Evolutionary conservation across 1,140 invertebrate species (phyloP).

Genomic region (Drosophila malerkotliana): DNA sequence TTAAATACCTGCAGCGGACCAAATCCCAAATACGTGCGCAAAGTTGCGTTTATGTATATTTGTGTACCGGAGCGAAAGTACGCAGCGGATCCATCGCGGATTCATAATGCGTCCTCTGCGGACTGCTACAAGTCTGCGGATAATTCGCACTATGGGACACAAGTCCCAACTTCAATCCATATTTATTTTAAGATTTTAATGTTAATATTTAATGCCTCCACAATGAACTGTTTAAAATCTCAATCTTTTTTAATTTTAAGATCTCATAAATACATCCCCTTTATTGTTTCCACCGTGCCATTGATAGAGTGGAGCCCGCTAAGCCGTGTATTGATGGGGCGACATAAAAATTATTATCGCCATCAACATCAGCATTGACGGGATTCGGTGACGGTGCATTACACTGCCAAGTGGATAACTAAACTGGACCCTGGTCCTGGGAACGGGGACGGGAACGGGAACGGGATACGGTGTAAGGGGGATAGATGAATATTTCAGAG

Average conservation of each 20-base stretch:
- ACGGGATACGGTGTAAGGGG: conserved; percentile 3
- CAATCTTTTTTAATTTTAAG: not conserved
- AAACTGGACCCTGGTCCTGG: conserved; percentile 27
- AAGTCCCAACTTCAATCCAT: not conserved
- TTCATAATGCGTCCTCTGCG: conserved; percentile 29
- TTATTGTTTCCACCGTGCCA: conserved; percentile 18
- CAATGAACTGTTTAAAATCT: not conserved
- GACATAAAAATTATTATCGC: conserved; percentile 51
- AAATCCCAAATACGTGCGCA: conserved; percentile 77
- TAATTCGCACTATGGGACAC: conserved; percentile 38
- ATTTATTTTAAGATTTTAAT: not conserved
- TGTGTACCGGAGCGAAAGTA: conserved; percentile 51
- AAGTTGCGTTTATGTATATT: conserved; percentile 66
- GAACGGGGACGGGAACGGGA: conserved; percentile 5
- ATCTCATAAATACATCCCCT: not conserved
- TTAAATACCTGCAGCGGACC: conserved; percentile 57
- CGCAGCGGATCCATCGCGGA: conserved; percentile 28
- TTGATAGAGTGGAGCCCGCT: conserved; percentile 2
- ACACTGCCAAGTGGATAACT: conserved; percentile 50
- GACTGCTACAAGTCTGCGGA: conserved; percentile 31
- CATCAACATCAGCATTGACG: conserved; percentile 38
- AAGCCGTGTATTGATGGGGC: conserved; percentile 41
- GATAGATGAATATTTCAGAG: conserved; percentile 25
- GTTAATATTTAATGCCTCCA: not conserved
- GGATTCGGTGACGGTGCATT: conserved; percentile 33